Evolutionary conservation across 1,140 invertebrate genomes (phyloP), one percentile per base, ranked within the genome.

Genomic region (Papilio machaon): DNA sequence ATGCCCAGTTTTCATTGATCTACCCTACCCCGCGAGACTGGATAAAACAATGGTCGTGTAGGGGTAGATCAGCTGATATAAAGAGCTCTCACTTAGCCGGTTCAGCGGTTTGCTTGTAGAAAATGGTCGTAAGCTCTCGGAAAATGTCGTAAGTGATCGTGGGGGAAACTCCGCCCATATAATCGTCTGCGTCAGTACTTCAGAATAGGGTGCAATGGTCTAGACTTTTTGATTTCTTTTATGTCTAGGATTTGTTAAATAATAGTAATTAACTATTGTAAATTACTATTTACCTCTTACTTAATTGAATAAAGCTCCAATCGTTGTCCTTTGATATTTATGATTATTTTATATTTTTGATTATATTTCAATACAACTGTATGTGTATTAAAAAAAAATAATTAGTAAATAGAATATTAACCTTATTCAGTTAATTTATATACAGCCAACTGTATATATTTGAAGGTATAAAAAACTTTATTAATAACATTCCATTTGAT

Each of bases 81-180:
- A 82, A 73, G 75, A 85, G 43, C 1, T 90, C 87, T 80, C 35
- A 43, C 23, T 38, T 80, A 73, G 84, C 8, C 89, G 87, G 90
- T 83, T 82, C 10, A 77, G 81, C 60, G 19, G 15, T 80, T 82
- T 75, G 74, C 74, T 82, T 83, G 82, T 73, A 82, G 84, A 79
- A 80, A 80, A 47, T 47, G 82, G 75, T 89, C 87, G 90, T 82
- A 52, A 73, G 19, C 19, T 80, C 79, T 92, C 91, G 91, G 89
- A 81, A 90, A 88, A 88, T 80, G 87, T 90, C 91, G 91, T 75
- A 54, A 64, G 76, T 64, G 77, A 17, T 85, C 86, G 87, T 81
- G 52, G 74, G 74, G 38, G 82, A 89, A 83, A 86, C 89, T 87
- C 91, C 92, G 87, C 92, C 92, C 89, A 84, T 82, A 38, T 64